A percentile compares a stretch with the other conserved stretches of the same genome.
These are phyloP conservation scores for Hiodon tergisus DNA, from an alignment of 2,113 vertebrate species.

Conservation along the genomic window DNA sequence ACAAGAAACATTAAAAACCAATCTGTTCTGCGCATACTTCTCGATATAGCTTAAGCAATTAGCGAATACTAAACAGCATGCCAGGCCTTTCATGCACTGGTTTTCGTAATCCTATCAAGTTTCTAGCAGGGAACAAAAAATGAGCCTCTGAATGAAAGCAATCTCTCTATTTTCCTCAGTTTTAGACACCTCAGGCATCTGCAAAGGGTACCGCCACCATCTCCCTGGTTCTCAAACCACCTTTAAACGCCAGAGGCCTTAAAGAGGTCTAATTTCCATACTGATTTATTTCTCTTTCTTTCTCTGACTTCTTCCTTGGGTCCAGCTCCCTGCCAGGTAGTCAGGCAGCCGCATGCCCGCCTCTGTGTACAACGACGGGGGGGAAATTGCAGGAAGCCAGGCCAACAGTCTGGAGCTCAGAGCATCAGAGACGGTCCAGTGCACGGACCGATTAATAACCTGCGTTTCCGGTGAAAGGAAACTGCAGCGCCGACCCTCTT, in stretches of 20 bases:
- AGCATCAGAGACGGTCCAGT: constrained; percentile 33
- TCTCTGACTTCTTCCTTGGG: constrained; percentile 4
- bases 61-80: constrained; percentile 54
- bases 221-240: constrained; percentile 54
- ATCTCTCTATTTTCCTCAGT: constrained; percentile 48
- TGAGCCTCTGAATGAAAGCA: constrained; percentile 55
- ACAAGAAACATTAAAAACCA: constrained; percentile 43
- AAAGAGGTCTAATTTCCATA: constrained; percentile 67
- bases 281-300: constrained; percentile 62
- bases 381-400: neutral
- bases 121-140: constrained; percentile 44
- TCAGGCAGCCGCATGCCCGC: constrained; percentile 52
- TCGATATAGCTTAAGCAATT: constrained; percentile 54
- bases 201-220: constrained; percentile 54
- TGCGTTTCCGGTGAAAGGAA: constrained; percentile 8
- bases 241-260: constrained; percentile 59
- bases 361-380: constrained; percentile 56
- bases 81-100: constrained; percentile 57
- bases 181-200: constrained; percentile 50
- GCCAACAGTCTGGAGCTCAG: constrained; percentile 49
- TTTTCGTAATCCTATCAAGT: constrained; percentile 58
- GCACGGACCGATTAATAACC: constrained; percentile 53
- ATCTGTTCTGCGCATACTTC: constrained; percentile 53
- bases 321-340: constrained; percentile 50
- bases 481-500: no score